phyloP scores from a whole-genome alignment of 2,797 vertebrate genomes.

The Tapera naevia region DNA sequence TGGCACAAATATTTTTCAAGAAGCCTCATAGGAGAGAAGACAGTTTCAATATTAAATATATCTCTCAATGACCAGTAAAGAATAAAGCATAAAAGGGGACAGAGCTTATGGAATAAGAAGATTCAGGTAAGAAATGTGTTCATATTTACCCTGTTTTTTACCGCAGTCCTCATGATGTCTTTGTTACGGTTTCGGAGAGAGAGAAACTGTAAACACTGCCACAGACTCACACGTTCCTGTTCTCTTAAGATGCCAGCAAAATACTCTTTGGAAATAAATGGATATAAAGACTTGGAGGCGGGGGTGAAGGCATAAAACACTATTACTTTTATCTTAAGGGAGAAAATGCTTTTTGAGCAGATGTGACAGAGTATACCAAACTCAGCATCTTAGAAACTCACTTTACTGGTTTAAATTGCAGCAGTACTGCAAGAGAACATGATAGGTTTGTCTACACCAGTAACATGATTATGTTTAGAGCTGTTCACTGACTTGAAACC shows the following conservation, averaged over 20 bases:
- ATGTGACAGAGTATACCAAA: not conserved
- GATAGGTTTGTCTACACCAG: not conserved
- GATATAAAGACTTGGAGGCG: not conserved
- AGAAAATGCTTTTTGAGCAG: not conserved
- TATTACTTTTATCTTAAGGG: not conserved
- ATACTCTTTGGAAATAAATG: not conserved
- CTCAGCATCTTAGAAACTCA: not conserved
- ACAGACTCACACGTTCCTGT: not conserved
- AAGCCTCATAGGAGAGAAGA: not conserved
- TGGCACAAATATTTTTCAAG: not conserved
- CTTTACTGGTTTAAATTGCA: not conserved
- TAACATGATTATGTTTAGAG: not conserved
- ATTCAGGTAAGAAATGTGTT: not conserved
- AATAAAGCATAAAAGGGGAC: not conserved
- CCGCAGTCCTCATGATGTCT: not conserved
- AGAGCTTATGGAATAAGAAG: not conserved
- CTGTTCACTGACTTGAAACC: not conserved
- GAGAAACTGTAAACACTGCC: not conserved
- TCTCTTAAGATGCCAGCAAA: not conserved
- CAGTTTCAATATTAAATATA: not conserved
- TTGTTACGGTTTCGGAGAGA: not conserved
- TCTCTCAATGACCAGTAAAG: not conserved
- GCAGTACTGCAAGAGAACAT: not conserved
- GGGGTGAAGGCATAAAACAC: not conserved
- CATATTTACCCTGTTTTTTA: not conserved